phyloP scores from a whole-genome alignment of 2,888 invertebrate genomes.

The Emmelina monodactyla region DNA sequence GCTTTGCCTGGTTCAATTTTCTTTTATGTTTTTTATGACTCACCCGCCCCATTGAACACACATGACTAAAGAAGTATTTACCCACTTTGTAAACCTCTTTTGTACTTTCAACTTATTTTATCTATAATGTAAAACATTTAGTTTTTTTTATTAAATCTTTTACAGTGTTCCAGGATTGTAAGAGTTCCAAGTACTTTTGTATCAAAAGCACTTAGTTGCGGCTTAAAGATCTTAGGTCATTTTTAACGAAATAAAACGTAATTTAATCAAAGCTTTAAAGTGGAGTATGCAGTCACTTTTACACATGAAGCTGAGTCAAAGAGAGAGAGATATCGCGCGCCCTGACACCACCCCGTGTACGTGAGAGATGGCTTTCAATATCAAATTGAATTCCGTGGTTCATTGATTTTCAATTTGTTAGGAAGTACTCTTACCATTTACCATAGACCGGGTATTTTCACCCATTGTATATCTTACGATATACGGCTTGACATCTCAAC shows the following conservation, averaged over 20 bases:
- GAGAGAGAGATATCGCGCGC: conserved; percentile 46
- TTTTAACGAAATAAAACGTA: too few relatives aligned
- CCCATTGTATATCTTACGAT: conserved; percentile 47
- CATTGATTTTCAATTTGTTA: conserved; percentile 70
- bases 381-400: conserved; percentile 73
- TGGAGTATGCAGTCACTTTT: conserved; percentile 22
- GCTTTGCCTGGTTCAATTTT: neutral
- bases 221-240: too few relatives aligned
- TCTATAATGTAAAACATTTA: too few relatives aligned
- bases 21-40: conserved; percentile 1
- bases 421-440: conserved; percentile 54
- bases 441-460: conserved; percentile 39
- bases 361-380: conserved; percentile 68
- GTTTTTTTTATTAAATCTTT: too few relatives aligned
- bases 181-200: too few relatives aligned
- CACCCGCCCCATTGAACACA: too few relatives aligned
- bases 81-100: too few relatives aligned
- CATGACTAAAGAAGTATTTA: too few relatives aligned
- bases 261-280: neutral
- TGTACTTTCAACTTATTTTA: too few relatives aligned
- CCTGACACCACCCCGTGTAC: conserved; percentile 33
- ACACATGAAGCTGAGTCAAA: conserved; percentile 47
- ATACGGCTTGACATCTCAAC: conserved; percentile 11
- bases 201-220: too few relatives aligned
- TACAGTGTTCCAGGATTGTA: too few relatives aligned